phyloP scores from a whole-genome alignment of 2,797 vertebrate genomes.

The Calcarius lapponicus region DNA sequence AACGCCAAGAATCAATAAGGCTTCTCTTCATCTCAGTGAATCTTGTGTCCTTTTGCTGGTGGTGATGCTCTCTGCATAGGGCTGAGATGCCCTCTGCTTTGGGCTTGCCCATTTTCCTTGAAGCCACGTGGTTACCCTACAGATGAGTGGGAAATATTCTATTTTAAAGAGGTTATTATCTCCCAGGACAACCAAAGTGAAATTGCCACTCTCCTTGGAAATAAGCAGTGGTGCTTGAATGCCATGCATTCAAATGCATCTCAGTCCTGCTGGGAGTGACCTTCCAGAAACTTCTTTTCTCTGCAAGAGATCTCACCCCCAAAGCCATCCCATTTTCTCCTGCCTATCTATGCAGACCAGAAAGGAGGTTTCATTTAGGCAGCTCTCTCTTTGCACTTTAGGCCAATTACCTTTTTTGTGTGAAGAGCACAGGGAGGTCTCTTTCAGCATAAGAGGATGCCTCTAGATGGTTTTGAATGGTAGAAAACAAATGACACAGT shows the following conservation, averaged over 20 bases:
- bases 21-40: neutral
- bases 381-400: slow-evolving; percentile 21
- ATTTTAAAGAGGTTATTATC: slow-evolving; percentile 46
- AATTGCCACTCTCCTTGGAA: slow-evolving; percentile 27
- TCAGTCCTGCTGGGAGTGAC: slow-evolving; percentile 53
- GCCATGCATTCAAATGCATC: slow-evolving; percentile 13
- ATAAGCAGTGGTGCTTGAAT: slow-evolving; percentile 29
- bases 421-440: neutral
- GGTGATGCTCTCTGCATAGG: neutral
- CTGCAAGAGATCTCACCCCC: neutral
- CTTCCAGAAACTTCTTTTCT: slow-evolving; percentile 56
- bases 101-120: neutral
- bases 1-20: fast-evolving
- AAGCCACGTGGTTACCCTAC: neutral
- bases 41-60: neutral
- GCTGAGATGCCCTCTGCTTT: neutral
- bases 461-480: neutral
- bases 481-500: neutral
- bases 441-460: neutral
- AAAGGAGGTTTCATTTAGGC: neutral
- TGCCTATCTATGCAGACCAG: neutral
- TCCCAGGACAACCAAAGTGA: slow-evolving; percentile 12
- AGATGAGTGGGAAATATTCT: neutral
- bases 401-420: slow-evolving; percentile 2
- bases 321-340: slow-evolving; percentile 33